Conservation (phyloP, 2,113 vertebrate genomes). For the Phaethornis superciliosus region DNA sequence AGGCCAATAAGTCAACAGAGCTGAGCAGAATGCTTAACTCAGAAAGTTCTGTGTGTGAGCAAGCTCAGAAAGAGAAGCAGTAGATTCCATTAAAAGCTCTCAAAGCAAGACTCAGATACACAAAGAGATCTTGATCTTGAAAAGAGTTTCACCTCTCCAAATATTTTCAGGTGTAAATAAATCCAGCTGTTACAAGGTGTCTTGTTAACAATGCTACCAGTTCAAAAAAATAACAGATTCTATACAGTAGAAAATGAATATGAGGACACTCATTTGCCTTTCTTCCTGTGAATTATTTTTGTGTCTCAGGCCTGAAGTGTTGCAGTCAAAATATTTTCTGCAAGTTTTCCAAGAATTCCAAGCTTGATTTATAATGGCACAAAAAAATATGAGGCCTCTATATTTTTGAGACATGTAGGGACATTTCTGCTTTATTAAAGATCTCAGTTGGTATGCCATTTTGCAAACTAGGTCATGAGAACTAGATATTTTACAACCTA, state of each 20-base stretch:
- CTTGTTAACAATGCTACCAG: background rate
- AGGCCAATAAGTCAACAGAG: constrained; percentile 57
- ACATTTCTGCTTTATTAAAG: background rate
- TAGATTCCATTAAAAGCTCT: background rate
- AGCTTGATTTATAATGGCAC: background rate
- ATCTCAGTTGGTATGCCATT: background rate
- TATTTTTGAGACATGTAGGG: background rate
- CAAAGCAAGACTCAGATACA: background rate
- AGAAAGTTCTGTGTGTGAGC: constrained; percentile 6
- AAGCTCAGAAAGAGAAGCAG: background rate
- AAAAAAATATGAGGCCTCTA: background rate
- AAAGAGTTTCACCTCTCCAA: background rate
- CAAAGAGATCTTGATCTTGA: background rate
- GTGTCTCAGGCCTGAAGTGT: background rate
- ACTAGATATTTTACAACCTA: background rate
- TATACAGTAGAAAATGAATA: background rate
- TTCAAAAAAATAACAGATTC: background rate
- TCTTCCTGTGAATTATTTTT: background rate
- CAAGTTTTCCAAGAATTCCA: background rate
- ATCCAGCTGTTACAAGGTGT: background rate
- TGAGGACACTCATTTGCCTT: background rate
- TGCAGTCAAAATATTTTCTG: background rate
- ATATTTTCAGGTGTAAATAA: background rate
- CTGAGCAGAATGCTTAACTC: constrained; percentile 58
- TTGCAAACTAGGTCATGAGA: background rate